Percentiles rank a stretch among this genome's conserved stretches.
Conservation (phyloP, 2,888 invertebrate genomes). For the Anoplius nigerrimus region DNA sequence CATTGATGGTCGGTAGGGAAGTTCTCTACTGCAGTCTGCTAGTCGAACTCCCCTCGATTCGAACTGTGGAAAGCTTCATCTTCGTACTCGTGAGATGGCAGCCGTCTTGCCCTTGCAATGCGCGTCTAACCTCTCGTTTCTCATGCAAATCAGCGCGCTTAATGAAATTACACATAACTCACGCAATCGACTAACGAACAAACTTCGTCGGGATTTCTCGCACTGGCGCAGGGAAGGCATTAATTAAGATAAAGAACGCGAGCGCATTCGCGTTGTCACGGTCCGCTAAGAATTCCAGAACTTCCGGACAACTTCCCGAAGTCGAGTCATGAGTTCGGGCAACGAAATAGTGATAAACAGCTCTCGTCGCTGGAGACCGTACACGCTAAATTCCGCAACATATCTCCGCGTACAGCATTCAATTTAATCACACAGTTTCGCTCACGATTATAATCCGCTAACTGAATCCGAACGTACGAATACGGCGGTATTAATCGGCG, state of each 20-base stretch:
- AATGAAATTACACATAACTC: conserved; percentile 46
- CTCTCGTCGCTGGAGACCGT: too few relatives aligned
- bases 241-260: conserved; percentile 46
- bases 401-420: too few relatives aligned
- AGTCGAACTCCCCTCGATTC: conserved; percentile 7
- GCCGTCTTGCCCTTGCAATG: not conserved
- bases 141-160: conserved; percentile 35
- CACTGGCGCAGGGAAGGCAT: not conserved
- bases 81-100: conserved; percentile 39
- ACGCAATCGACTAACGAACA: conserved; percentile 53
- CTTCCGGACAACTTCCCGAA: too few relatives aligned
- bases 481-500: too few relatives aligned
- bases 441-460: too few relatives aligned
- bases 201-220: conserved; percentile 44
- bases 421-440: too few relatives aligned
- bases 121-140: conserved; percentile 6
- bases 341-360: too few relatives aligned
- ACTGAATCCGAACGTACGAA: too few relatives aligned
- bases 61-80: not conserved
- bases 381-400: too few relatives aligned
- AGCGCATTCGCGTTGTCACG: not conserved
- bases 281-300: not conserved
- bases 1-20: conserved; percentile 52
- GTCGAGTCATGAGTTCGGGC: too few relatives aligned
- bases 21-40: conserved; percentile 25